Percentiles rank a stretch among this genome's conserved stretches.
phyloP scores from a whole-genome alignment of 2,113 vertebrate genomes.

The Poecile atricapillus region DNA sequence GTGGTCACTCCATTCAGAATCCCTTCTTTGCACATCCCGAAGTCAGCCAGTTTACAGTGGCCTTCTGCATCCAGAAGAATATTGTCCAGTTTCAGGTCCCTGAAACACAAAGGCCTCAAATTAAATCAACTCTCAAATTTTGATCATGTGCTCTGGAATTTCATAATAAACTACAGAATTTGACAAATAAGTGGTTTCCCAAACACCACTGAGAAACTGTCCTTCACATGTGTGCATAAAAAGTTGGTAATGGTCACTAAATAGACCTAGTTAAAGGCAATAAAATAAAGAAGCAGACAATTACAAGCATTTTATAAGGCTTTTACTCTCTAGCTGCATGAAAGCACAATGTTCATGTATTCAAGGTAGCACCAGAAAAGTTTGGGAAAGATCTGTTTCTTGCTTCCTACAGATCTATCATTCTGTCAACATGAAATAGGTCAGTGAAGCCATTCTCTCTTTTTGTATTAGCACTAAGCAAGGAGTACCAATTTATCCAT shows the following conservation, averaged over 20 bases:
- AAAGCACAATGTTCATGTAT: not conserved
- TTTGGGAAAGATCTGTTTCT: not conserved
- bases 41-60: conserved; percentile 98
- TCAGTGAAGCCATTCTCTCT: not conserved
- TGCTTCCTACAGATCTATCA: not conserved
- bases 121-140: not conserved
- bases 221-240: fast-evolving
- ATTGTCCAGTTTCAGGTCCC: conserved; percentile 99
- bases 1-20: conserved; percentile 95
- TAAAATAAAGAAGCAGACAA: not conserved
- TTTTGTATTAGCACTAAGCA: not conserved
- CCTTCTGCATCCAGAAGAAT: conserved; percentile 98
- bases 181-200: not conserved
- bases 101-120: conserved; percentile 54
- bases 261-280: not conserved
- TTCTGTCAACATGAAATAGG: not conserved
- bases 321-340: not conserved
- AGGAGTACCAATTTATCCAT: not conserved
- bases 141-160: not conserved
- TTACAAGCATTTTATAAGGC: not conserved
- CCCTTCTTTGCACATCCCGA: conserved; percentile 99
- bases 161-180: not conserved
- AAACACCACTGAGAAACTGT: not conserved
- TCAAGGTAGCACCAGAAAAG: not conserved
- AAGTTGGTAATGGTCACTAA: not conserved